Evolutionary conservation across 1,140 invertebrate species (phyloP).

Genomic region (Carposina sasakii): DNA sequence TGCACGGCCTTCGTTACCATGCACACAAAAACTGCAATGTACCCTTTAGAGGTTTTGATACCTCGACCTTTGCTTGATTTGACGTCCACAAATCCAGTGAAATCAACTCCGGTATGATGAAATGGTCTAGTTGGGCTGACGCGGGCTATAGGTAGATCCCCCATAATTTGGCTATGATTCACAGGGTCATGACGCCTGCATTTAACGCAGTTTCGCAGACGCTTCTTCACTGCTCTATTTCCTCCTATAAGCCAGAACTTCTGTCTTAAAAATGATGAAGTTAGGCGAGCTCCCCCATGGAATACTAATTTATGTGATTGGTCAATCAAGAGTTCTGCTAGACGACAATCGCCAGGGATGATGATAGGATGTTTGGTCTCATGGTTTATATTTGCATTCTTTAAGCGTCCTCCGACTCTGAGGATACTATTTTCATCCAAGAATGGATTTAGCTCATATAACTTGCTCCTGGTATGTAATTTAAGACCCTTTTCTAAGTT

Average conservation of each 20-base stretch:
- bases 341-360: constrained; percentile 10
- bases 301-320: constrained; percentile 21
- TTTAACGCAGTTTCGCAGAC: constrained; percentile 15
- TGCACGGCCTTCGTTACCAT: constrained; percentile 54
- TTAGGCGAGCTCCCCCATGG: constrained; percentile 30
- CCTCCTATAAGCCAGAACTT: constrained; percentile 31
- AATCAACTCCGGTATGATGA: constrained; percentile 33
- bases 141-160: constrained; percentile 27
- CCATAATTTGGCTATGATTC: constrained; percentile 28
- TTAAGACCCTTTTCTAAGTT: not conserved
- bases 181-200: constrained; percentile 18
- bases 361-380: constrained; percentile 19
- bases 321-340: constrained; percentile 23
- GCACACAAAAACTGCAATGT: constrained; percentile 52
- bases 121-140: constrained; percentile 21
- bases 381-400: constrained; percentile 1
- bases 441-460: constrained; percentile 13
- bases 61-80: constrained; percentile 26
- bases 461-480: constrained; percentile 5
- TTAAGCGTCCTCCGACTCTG: constrained; percentile 31
- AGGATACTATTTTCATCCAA: constrained; percentile 15
- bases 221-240: constrained; percentile 7
- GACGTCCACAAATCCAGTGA: constrained; percentile 32
- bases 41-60: constrained; percentile 34
- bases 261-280: constrained; percentile 21